Conservation (phyloP, 2,113 vertebrate species). For the Lophura nycthemera region DNA sequence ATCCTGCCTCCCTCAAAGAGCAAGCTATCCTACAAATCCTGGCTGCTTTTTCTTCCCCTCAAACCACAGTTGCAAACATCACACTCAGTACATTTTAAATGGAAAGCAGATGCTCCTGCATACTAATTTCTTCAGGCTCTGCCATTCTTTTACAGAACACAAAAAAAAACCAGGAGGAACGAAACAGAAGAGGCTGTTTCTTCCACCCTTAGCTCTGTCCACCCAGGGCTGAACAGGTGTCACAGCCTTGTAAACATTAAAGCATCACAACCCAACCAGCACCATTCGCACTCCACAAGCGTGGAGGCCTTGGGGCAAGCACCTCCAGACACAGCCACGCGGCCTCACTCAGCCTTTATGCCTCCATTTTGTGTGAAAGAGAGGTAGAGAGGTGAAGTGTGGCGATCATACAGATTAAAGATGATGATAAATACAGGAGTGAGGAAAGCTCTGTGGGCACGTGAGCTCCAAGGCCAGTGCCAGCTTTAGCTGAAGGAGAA, state of each 20-base stretch:
- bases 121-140: constrained; percentile 31
- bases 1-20: constrained; percentile 30
- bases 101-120: constrained; percentile 24
- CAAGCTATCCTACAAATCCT: constrained; percentile 34
- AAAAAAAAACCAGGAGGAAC: neutral
- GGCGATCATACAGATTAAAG: constrained; percentile 48
- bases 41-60: neutral
- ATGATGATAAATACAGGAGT: constrained; percentile 37
- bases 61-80: constrained; percentile 29
- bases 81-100: constrained; percentile 34
- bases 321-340: fast-evolving
- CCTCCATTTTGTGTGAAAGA: neutral
- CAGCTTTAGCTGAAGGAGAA: constrained; percentile 49
- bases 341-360: neutral
- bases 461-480: constrained; percentile 36
- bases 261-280: neutral
- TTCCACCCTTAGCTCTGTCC: neutral
- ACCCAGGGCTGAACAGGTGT: fast-evolving
- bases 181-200: neutral
- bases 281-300: neutral
- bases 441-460: constrained; percentile 2
- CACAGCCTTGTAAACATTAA: neutral
- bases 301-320: neutral
- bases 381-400: constrained; percentile 19
- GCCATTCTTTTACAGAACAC: neutral